Percentiles rank a stretch among this genome's conserved stretches.
These are phyloP conservation scores for Propithecus coquereli DNA, from an alignment of 2,113 vertebrate genomes.

Conservation along the genomic window DNA sequence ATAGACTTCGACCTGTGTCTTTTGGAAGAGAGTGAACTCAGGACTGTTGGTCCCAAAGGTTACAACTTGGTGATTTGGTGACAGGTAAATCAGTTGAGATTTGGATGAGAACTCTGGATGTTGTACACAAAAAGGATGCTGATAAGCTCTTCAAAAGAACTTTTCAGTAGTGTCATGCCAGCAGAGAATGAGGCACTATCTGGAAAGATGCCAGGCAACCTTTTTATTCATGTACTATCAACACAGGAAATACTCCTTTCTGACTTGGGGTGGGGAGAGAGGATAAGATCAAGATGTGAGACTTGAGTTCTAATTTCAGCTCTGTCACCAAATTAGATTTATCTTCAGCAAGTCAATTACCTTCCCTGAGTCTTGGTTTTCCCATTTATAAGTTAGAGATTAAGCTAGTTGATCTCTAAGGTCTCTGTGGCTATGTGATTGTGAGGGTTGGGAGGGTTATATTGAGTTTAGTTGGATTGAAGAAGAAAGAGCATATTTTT, in stretches of 20 bases:
- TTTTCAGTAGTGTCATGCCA: background rate
- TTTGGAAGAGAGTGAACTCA: background rate
- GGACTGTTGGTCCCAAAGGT: background rate
- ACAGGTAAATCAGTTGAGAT: background rate
- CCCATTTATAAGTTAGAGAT: background rate
- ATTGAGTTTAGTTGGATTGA: conserved; percentile 13
- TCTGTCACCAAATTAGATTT: background rate
- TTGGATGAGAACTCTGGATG: conserved; percentile 1
- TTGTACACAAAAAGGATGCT: conserved; percentile 9
- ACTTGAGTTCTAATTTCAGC: background rate
- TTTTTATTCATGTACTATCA: background rate
- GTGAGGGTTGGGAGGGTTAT: background rate
- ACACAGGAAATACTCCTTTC: background rate
- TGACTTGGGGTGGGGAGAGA: background rate
- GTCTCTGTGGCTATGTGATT: background rate
- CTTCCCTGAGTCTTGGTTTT: conserved; percentile 11
- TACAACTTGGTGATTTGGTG: conserved; percentile 13
- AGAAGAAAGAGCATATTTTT: conserved; percentile 10
- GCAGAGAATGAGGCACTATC: background rate
- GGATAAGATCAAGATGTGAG: background rate
- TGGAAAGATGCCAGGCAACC: background rate
- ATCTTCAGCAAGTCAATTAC: background rate
- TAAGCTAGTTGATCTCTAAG: background rate
- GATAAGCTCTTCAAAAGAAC: conserved; percentile 3
- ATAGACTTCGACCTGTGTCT: background rate